Evolutionary conservation across 2,113 vertebrate species (phyloP).

Genomic region (Seriola aureovittata): DNA sequence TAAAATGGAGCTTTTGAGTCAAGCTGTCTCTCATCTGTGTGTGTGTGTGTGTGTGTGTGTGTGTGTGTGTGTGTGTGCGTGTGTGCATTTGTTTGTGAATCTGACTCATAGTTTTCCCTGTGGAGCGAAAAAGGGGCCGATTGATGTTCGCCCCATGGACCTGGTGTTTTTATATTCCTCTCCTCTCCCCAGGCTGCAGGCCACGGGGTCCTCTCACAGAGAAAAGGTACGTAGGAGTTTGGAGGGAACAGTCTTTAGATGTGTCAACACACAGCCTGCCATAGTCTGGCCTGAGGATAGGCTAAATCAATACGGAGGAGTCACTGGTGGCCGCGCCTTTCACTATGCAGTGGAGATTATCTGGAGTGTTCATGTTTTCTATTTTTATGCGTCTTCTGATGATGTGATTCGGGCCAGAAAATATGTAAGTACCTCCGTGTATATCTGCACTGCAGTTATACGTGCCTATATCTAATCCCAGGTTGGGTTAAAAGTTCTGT

Average conservation of each 20-base stretch:
- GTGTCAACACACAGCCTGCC: slow-evolving; percentile 77
- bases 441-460: slow-evolving; percentile 10
- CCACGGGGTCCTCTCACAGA: slow-evolving; percentile 72
- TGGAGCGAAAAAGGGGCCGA: slow-evolving; percentile 67
- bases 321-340: slow-evolving; percentile 60
- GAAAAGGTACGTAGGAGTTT: slow-evolving; percentile 76
- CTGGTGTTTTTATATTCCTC: slow-evolving; percentile 75
- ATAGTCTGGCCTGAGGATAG: slow-evolving; percentile 71
- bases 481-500: slow-evolving; percentile 37
- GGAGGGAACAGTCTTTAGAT: slow-evolving; percentile 77
- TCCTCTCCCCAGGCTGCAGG: slow-evolving; percentile 73
- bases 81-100: slow-evolving; percentile 55
- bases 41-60: not conserved
- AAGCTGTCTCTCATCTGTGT: slow-evolving; percentile 56
- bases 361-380: slow-evolving; percentile 60
- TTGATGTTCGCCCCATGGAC: slow-evolving; percentile 79
- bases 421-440: slow-evolving; percentile 44
- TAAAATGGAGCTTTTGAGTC: slow-evolving; percentile 78
- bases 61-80: slow-evolving; percentile 27
- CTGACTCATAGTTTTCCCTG: slow-evolving; percentile 67
- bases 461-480: slow-evolving; percentile 31
- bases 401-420: slow-evolving; percentile 46
- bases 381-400: slow-evolving; percentile 62
- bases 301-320: slow-evolving; percentile 72
- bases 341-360: slow-evolving; percentile 60